Evolutionary conservation across 2,113 vertebrate species (phyloP).

Genomic region (Dasyprocta punctata): DNA sequence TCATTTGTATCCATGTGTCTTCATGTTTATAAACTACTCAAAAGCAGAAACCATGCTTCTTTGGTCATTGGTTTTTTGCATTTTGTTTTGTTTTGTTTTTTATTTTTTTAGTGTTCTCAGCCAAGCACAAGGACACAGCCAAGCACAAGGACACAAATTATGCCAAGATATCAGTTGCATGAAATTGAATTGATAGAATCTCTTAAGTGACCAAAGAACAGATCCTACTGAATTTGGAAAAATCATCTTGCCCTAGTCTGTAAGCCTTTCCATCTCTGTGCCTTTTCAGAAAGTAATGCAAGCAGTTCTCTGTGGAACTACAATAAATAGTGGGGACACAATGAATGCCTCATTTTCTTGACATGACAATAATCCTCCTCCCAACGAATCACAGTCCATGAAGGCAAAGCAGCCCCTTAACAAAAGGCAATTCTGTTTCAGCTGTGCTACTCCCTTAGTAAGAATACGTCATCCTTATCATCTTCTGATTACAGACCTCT

Average conservation of each 20-base stretch:
- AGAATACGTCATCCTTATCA: not conserved
- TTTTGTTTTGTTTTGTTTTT: not conserved
- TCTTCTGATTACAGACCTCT: conserved; percentile 18
- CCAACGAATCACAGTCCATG: conserved; percentile 47
- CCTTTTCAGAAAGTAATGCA: conserved; percentile 10
- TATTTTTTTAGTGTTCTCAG: not conserved
- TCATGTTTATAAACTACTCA: not conserved
- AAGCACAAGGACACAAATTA: not conserved
- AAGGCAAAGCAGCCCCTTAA: conserved; percentile 38
- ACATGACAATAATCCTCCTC: conserved; percentile 11
- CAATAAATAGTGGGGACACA: not conserved
- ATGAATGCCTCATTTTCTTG: conserved; percentile 52
- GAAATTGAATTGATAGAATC: not conserved
- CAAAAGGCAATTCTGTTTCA: conserved; percentile 53
- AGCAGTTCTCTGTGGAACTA: not conserved
- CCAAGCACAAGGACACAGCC: not conserved
- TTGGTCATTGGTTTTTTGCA: not conserved
- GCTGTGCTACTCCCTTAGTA: not conserved
- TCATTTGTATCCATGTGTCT: not conserved
- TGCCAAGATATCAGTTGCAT: not conserved
- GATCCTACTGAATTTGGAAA: conserved; percentile 33
- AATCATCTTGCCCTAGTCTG: not conserved
- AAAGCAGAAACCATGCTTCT: not conserved
- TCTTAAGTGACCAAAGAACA: not conserved
- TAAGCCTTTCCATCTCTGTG: conserved; percentile 1